Base-by-base conservation (phyloP, 2,888 invertebrate genomes). In the Pseudolycoriella hygida region DNA sequence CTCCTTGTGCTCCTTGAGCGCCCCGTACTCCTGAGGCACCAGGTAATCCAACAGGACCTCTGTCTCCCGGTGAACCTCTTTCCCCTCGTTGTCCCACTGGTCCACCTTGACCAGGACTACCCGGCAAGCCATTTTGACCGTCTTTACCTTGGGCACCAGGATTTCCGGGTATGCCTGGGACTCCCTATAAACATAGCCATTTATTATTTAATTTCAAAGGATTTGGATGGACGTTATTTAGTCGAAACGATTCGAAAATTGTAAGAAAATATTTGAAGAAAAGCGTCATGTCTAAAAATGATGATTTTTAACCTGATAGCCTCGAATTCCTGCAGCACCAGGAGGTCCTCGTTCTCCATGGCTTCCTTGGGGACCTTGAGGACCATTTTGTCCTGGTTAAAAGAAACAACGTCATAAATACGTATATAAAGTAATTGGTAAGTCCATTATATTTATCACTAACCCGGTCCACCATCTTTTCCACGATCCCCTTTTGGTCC, bases 251-350 rank as follows among this genome's bases (percentile, higher is more conserved):
- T n/a, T n/a, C n/a, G n/a, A n/a, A n/a, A n/a, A n/a, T n/a, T n/a
- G n/a, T n/a, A n/a, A n/a, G n/a, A n/a, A n/a, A n/a, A n/a, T n/a
- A n/a, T n/a, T n/a, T n/a, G n/a, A n/a, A n/a, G n/a, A n/a, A n/a
- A n/a, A n/a, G n/a, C n/a, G n/a, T n/a, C n/a, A n/a, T n/a, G n/a
- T 11, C 30, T 30, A 30, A 30, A 6, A 30, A 30, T 12, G 5
- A n/a, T 37, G 25, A 8, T 8, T 25, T 25, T 25, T 6, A 25
- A 81, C 83, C 60, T 82, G 84, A 55, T 83, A 85, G 45, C 88
- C 89, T 55, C 82, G 74, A 1, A 82, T 74, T 40, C 90, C 90
- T 11, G 77, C 67, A 2, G 77, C 69, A 1, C 90, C 89, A 4
- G 77, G 70, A 6, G 80, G 73, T 44, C 89, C 89, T 55, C 87